phyloP scores from a whole-genome alignment of 1,140 invertebrate species.

The Stegodyphus dumicola region DNA sequence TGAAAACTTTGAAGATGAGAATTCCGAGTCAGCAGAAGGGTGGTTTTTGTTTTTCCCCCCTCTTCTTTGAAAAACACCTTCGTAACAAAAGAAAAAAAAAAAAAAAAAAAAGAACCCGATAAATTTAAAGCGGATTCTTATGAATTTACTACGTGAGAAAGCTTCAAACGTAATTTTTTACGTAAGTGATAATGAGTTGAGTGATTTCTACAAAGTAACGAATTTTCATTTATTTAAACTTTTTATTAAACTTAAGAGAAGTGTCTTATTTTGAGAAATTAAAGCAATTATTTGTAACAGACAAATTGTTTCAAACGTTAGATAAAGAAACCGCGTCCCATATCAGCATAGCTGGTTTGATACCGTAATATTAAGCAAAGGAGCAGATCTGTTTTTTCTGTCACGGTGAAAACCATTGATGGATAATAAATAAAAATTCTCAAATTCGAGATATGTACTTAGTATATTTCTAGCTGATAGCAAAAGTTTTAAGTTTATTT shows the following conservation, averaged over 20 bases:
- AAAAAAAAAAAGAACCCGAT: neutral
- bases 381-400: neutral
- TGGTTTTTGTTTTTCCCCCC: neutral
- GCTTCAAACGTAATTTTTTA: constrained; percentile 4
- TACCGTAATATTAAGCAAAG: constrained; percentile 2
- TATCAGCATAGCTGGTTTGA: constrained; percentile 3
- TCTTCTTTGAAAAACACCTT: neutral
- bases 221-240: too few relatives aligned
- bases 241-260: constrained; percentile 16
- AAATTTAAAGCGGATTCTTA: constrained; percentile 25
- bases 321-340: constrained; percentile 14
- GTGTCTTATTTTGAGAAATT: constrained; percentile 6
- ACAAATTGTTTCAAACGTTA: constrained; percentile 21
- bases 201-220: too few relatives aligned
- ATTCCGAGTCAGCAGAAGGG: neutral
- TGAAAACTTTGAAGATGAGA: constrained; percentile 2
- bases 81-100: too few relatives aligned
- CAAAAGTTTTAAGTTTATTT: neutral
- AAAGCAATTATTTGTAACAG: constrained; percentile 3
- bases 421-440: neutral
- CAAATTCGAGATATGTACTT: constrained; percentile 3
- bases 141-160: constrained; percentile 8
- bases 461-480: constrained; percentile 1
- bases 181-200: constrained; percentile 10
- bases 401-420: neutral